Percentiles rank a stretch among this genome's conserved stretches.
These are phyloP conservation scores for Drosophila obscura DNA, from an alignment of 1,140 invertebrate species.

Conservation along the genomic window DNA sequence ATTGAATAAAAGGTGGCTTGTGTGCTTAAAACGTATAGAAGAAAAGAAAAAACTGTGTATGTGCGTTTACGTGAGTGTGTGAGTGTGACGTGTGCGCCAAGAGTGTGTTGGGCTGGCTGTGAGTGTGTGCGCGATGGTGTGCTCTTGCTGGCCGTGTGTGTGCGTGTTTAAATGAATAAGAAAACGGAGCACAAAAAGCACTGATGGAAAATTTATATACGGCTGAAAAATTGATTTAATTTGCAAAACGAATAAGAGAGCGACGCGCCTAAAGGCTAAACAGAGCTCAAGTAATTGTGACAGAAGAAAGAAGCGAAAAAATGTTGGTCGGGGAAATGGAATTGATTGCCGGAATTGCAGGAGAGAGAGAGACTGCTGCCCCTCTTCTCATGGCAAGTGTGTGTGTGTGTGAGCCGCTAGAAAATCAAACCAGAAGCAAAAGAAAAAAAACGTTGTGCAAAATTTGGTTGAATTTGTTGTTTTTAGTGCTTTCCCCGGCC, in stretches of 20 bases:
- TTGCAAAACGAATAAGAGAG: conserved; percentile 40
- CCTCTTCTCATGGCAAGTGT: conserved; percentile 9
- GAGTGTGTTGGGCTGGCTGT: conserved; percentile 27
- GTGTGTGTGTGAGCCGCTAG: conserved; percentile 41
- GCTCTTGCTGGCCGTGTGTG: conserved; percentile 40
- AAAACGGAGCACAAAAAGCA: conserved; percentile 72
- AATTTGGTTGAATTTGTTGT: conserved; percentile 43
- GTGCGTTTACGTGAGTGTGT: conserved; percentile 63
- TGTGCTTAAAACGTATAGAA: conserved; percentile 15
- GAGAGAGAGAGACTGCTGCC: conserved; percentile 5
- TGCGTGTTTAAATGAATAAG: conserved; percentile 77
- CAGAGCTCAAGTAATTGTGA: conserved; percentile 52
- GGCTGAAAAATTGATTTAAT: conserved; percentile 69
- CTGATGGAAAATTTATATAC: conserved; percentile 70
- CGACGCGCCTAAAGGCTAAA: conserved; percentile 20
- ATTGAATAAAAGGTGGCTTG: conserved; percentile 15
- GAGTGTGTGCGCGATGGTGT: conserved; percentile 19
- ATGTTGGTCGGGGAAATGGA: conserved; percentile 21
- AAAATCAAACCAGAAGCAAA: conserved; percentile 11
- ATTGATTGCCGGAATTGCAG: conserved; percentile 29
- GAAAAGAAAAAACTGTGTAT: conserved; percentile 69
- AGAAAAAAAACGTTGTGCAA: conserved; percentile 35
- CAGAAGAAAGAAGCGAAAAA: conserved; percentile 34
- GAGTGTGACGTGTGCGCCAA: conserved; percentile 56
- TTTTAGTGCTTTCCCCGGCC: conserved; percentile 17